Percentiles rank a stretch among this genome's conserved stretches.
These are phyloP conservation scores for Ormyrus rosae DNA, from an alignment of 2,888 invertebrate genomes.

Conservation along the genomic window DNA sequence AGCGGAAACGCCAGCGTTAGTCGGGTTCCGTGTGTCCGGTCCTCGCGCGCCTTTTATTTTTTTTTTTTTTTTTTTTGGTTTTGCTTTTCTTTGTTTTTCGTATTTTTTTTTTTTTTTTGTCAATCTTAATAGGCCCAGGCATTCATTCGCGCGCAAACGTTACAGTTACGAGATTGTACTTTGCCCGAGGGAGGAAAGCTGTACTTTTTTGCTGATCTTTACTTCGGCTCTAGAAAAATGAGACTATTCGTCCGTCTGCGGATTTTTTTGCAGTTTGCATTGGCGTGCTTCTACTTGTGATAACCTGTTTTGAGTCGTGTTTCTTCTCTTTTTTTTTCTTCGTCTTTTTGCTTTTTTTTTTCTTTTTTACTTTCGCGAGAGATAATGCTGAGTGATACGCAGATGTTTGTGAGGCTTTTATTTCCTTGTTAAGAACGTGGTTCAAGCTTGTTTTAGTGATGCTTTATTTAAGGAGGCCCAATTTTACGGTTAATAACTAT, in stretches of 20 bases:
- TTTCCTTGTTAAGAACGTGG: neutral
- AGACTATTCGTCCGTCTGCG: neutral
- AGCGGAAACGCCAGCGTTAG: no score
- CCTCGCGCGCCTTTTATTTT: no score
- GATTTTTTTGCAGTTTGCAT: neutral
- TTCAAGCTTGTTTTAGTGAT: neutral
- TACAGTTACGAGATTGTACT: no score
- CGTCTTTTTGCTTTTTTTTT: neutral
- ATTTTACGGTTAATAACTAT: no score
- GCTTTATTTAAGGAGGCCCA: neutral
- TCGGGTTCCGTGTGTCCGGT: no score
- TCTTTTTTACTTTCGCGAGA: neutral
- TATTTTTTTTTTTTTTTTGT: slow-evolving; percentile 1
- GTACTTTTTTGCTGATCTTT: no score
- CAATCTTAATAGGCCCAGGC: neutral
- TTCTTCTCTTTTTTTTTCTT: neutral
- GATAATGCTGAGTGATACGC: slow-evolving; percentile 7
- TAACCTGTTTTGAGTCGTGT: neutral
- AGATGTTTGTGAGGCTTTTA: neutral
- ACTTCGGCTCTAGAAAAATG: neutral
- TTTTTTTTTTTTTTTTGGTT: neutral
- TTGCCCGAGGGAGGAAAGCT: no score
- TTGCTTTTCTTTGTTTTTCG: neutral
- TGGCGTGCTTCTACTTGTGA: neutral
- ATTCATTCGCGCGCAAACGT: no score